Percentiles rank a stretch among this genome's conserved stretches.
These are phyloP conservation scores for Drosophila pandora DNA, from an alignment of 1,140 invertebrate genomes.

Conservation along the genomic window DNA sequence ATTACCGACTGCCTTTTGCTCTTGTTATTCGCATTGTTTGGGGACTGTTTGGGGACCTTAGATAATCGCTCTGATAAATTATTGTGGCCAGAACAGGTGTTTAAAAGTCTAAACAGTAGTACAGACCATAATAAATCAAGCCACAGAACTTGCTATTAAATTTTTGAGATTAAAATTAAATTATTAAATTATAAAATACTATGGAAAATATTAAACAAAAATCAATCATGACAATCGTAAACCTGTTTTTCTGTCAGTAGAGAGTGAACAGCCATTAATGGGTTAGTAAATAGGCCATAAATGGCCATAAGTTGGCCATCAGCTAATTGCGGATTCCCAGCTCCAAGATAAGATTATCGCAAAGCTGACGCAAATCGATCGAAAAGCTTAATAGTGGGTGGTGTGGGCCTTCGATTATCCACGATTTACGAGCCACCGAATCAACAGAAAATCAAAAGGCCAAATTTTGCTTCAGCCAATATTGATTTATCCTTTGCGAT, in stretches of 20 bases:
- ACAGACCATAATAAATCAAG: no score
- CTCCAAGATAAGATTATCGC: slow-evolving; percentile 31
- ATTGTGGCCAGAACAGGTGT: slow-evolving; percentile 27
- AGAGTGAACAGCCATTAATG: slow-evolving; percentile 9
- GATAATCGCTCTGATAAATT: slow-evolving; percentile 20
- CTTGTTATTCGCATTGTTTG: background rate
- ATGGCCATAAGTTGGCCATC: slow-evolving; percentile 37
- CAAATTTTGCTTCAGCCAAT: slow-evolving; percentile 30
- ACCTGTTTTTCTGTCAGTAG: slow-evolving; percentile 1
- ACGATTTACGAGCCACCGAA: slow-evolving; percentile 29
- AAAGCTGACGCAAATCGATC: slow-evolving; percentile 37
- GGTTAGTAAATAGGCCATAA: slow-evolving; percentile 25
- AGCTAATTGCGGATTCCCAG: slow-evolving; percentile 33
- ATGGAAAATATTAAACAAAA: background rate
- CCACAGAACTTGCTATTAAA: no score
- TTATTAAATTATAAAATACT: no score
- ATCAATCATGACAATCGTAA: background rate
- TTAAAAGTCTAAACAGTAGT: background rate
- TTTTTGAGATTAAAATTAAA: no score
- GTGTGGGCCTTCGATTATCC: slow-evolving; percentile 24
- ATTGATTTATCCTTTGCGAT: slow-evolving; percentile 54
- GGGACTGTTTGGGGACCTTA: background rate
- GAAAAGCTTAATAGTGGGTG: background rate
- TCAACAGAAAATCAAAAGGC: slow-evolving; percentile 41
- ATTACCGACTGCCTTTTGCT: background rate